Percentiles rank a stretch among this genome's conserved stretches.
phyloP scores from a whole-genome alignment of 2,888 invertebrate genomes.

The Epistrophella euchroma region DNA sequence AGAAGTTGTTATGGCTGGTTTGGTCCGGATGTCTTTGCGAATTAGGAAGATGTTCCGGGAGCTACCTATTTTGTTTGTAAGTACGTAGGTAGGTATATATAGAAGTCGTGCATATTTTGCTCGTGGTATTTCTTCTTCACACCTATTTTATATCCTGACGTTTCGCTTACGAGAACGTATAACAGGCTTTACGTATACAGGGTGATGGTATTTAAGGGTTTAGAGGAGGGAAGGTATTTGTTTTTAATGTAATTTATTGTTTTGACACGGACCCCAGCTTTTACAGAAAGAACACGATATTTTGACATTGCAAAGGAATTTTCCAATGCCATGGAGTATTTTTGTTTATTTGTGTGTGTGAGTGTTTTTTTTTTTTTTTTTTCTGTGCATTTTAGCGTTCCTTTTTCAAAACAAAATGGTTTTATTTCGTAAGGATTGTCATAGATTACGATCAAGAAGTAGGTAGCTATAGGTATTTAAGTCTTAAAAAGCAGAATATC shows the following conservation, averaged over 20 bases:
- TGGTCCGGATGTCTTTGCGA: constrained; percentile 65
- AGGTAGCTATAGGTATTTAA: constrained; percentile 22
- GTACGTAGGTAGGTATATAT: too few relatives aligned
- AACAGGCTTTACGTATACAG: constrained; percentile 18
- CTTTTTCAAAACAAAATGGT: constrained; percentile 14
- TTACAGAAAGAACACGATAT: constrained; percentile 36
- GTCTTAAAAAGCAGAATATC: constrained; percentile 50
- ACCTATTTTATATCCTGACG: constrained; percentile 47
- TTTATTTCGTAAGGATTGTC: constrained; percentile 46
- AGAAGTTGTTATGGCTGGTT: neutral
- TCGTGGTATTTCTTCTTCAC: constrained; percentile 47
- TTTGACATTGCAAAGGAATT: constrained; percentile 49
- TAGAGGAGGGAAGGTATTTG: constrained; percentile 60
- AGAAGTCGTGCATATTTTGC: neutral
- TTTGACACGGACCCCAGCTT: constrained; percentile 54
- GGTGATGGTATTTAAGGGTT: constrained; percentile 49
- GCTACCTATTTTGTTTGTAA: constrained; percentile 21
- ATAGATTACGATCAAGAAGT: constrained; percentile 20
- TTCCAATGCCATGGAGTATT: constrained; percentile 56
- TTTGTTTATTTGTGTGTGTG: neutral
- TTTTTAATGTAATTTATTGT: constrained; percentile 73
- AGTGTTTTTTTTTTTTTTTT: neutral
- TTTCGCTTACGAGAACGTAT: constrained; percentile 21
- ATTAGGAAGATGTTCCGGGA: constrained; percentile 70
- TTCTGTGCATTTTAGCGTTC: neutral